These are phyloP conservation scores for Pogonomyrmex barbatus DNA, from an alignment of 1,140 invertebrate genomes.

Conservation along the genomic window DNA sequence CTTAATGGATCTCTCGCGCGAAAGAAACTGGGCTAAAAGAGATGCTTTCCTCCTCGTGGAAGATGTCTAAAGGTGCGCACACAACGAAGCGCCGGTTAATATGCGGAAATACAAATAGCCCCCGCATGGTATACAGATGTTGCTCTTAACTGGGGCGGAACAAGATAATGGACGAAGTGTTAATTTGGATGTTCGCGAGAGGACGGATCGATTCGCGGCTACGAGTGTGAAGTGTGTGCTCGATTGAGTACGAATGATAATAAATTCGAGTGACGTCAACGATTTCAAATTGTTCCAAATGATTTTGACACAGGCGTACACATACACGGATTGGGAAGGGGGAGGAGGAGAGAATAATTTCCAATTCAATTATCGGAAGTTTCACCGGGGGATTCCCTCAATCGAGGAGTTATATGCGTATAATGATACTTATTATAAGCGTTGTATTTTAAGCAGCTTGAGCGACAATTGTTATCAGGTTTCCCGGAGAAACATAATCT, in stretches of 20 bases:
- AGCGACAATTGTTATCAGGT: conserved; percentile 1
- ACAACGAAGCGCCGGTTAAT: not conserved
- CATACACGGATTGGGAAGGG: not conserved
- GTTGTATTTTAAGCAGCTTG: not conserved
- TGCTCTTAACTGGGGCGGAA: conserved; percentile 42
- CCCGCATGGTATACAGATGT: conserved; percentile 20
- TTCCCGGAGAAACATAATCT: conserved; percentile 31
- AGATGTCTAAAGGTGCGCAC: not conserved
- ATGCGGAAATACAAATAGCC: conserved; percentile 24
- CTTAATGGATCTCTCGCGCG: conserved; percentile 29
- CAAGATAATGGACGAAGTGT: conserved; percentile 56
- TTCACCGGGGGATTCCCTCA: not conserved
- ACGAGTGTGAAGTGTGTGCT: conserved; percentile 2
- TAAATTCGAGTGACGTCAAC: conserved; percentile 36
- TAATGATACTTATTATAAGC: not conserved
- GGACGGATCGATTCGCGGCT: conserved; percentile 23
- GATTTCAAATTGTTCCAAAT: conserved; percentile 21
- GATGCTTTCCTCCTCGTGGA: not conserved
- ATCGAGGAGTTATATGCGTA: conserved; percentile 1
- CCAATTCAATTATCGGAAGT: conserved; percentile 35
- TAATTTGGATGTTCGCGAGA: conserved; percentile 41
- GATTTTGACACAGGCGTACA: conserved; percentile 15
- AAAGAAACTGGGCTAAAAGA: conserved; percentile 44
- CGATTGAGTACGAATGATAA: conserved; percentile 48
- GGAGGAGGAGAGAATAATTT: not conserved